Evolutionary conservation across 2,113 vertebrate genomes (phyloP).

Genomic region (Phalacrocorax aristotelis): DNA sequence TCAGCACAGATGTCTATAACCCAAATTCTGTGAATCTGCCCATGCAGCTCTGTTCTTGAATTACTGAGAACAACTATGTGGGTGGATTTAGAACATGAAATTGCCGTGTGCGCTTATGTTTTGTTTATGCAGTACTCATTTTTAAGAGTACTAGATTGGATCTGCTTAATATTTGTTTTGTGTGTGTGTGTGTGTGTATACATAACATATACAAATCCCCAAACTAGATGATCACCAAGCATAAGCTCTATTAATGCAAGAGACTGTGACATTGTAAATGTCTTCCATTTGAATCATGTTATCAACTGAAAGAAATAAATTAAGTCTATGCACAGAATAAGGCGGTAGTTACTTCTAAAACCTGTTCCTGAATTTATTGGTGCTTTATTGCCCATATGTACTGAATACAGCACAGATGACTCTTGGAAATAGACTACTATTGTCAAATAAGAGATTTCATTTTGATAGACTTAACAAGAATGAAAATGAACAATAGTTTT

Average conservation of each 20-base stretch:
- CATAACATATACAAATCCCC: background rate
- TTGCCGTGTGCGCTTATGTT: slow-evolving; percentile 69
- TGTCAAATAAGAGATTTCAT: background rate
- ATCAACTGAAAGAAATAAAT: slow-evolving; percentile 22
- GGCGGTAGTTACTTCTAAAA: background rate
- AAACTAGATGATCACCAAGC: slow-evolving; percentile 16
- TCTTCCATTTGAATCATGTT: background rate
- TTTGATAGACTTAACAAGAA: background rate
- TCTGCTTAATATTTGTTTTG: slow-evolving; percentile 65
- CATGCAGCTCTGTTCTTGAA: slow-evolving; percentile 72
- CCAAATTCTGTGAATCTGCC: slow-evolving; percentile 67
- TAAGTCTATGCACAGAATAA: background rate
- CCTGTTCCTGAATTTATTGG: background rate
- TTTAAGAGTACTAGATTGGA: slow-evolving; percentile 64
- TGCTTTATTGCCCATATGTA: background rate
- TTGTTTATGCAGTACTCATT: slow-evolving; percentile 74
- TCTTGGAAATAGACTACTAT: background rate
- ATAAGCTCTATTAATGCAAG: slow-evolving; percentile 16
- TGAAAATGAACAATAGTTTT: background rate
- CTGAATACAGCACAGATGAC: background rate
- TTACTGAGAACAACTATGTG: slow-evolving; percentile 75
- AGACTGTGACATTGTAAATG: slow-evolving; percentile 9
- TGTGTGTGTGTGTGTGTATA: background rate
- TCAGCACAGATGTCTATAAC: slow-evolving; percentile 72
- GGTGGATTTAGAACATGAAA: slow-evolving; percentile 77